These are phyloP conservation scores for Crotophaga sulcirostris DNA, from an alignment of 2,113 vertebrate species.

Conservation along the genomic window DNA sequence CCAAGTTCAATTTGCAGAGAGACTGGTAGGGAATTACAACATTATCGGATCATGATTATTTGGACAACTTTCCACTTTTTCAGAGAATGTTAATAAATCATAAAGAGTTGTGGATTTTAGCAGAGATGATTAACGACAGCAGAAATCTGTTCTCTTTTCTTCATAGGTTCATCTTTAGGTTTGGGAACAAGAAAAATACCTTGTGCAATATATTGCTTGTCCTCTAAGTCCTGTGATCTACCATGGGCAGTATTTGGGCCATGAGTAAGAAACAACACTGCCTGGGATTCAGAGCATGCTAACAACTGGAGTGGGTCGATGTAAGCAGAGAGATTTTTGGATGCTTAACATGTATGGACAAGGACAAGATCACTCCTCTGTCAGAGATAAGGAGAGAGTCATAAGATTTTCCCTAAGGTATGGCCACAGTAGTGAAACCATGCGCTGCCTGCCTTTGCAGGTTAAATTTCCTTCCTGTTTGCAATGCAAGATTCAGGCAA, in stretches of 20 bases:
- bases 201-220: neutral
- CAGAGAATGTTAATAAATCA: neutral
- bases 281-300: neutral
- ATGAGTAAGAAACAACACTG: neutral
- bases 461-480: neutral
- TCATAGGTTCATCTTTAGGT: neutral
- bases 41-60: neutral
- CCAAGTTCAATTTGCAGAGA: neutral
- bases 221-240: neutral
- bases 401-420: neutral
- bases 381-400: neutral
- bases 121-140: neutral
- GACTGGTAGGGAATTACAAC: neutral
- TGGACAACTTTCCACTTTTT: neutral
- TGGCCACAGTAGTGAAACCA: neutral
- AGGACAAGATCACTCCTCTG: neutral
- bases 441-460: neutral
- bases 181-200: neutral
- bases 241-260: rapidly evolving
- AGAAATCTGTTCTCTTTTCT: neutral
- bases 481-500: neutral
- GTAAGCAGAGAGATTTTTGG: neutral
- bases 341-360: neutral
- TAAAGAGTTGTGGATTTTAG: neutral
- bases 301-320: neutral